phyloP scores from a whole-genome alignment of 2,113 vertebrate genomes.

The Pterocles orientalis region DNA sequence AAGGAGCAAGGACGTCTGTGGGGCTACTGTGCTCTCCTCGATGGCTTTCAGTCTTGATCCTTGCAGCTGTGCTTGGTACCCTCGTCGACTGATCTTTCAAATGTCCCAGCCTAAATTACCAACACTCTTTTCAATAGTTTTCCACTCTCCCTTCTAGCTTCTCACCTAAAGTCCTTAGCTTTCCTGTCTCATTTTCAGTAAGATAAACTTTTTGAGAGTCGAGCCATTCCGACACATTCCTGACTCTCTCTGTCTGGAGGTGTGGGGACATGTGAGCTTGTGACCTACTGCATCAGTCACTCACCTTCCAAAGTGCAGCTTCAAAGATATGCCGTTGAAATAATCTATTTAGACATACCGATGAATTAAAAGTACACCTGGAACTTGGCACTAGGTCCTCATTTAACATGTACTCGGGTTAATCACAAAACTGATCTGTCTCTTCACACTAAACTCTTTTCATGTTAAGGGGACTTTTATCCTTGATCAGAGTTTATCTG shows the following conservation, averaged over 20 bases:
- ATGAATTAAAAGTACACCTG: neutral
- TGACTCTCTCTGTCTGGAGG: neutral
- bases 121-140: neutral
- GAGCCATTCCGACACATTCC: rapidly evolving
- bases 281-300: neutral
- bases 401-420: neutral
- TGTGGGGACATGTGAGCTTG: neutral
- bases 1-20: neutral
- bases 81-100: rapidly evolving
- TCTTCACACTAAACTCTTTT: neutral
- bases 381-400: neutral
- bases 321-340: neutral
- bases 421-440: neutral
- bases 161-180: neutral
- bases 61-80: neutral
- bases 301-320: neutral
- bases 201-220: neutral
- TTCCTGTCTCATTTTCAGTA: neutral
- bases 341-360: neutral
- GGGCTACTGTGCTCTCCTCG: too few species aligned
- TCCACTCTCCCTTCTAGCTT: neutral
- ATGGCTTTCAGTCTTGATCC: neutral
- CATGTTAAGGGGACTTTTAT: neutral
- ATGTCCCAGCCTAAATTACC: neutral
- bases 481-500: neutral